Conservation (phyloP, 2,797 vertebrate genomes). For the Apodemus agrarius region DNA sequence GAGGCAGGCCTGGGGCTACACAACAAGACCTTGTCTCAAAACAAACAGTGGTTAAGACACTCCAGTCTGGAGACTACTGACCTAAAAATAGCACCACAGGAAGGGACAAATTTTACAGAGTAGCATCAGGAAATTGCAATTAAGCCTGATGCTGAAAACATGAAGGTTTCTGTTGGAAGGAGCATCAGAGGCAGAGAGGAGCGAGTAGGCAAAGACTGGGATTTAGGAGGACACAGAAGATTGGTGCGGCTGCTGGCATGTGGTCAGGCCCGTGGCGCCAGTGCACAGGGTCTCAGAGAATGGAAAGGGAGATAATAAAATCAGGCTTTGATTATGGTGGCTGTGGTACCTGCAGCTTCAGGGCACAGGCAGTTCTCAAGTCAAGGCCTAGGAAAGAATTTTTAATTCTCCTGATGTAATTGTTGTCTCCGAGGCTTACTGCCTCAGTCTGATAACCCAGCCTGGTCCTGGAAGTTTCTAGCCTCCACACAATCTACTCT, state of each 20-base stretch:
- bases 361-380: not conserved
- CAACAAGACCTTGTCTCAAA: not conserved
- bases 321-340: not conserved
- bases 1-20: not conserved
- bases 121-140: not conserved
- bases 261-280: not conserved
- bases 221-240: not conserved
- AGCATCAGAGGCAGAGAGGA: not conserved
- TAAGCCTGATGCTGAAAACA: slow-evolving; percentile 6
- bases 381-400: slow-evolving; percentile 1
- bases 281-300: not conserved
- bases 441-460: not conserved
- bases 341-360: not conserved
- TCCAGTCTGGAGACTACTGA: not conserved
- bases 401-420: not conserved
- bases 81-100: not conserved
- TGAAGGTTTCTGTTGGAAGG: slow-evolving; percentile 14
- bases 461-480: not conserved
- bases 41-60: not conserved
- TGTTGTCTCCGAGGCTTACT: not conserved
- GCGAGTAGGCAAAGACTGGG: not conserved
- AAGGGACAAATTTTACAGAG: not conserved
- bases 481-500: not conserved
- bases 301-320: not conserved
- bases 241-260: not conserved